phyloP scores from a whole-genome alignment of 2,888 invertebrate species.

The Unio delphinus region DNA sequence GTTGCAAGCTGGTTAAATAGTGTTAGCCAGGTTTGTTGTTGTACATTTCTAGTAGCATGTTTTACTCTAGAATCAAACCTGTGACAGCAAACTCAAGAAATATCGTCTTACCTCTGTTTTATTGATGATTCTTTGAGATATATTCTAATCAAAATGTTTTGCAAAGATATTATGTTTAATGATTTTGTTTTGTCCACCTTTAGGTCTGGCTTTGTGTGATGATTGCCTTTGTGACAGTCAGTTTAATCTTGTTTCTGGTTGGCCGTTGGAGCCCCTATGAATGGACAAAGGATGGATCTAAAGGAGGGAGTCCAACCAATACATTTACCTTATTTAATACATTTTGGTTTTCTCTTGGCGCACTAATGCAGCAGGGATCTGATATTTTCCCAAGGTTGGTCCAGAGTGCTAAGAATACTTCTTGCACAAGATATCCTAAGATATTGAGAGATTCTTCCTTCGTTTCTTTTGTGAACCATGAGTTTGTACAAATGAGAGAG shows the following conservation, averaged over 20 bases:
- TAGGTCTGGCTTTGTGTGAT: slow-evolving; percentile 89
- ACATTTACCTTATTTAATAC: slow-evolving; percentile 93
- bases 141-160: neutral
- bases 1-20: too few species aligned
- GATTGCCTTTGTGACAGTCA: slow-evolving; percentile 94
- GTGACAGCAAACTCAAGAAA: too few species aligned
- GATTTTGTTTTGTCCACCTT: neutral
- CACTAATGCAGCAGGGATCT: slow-evolving; percentile 98
- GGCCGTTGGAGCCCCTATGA: slow-evolving; percentile 97
- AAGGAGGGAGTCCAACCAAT: slow-evolving; percentile 49
- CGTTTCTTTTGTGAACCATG: too few species aligned
- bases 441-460: too few species aligned
- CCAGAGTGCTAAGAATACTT: neutral
- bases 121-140: too few species aligned
- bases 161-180: neutral
- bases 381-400: slow-evolving; percentile 92
- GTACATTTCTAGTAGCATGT: too few species aligned
- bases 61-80: too few species aligned
- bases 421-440: too few species aligned
- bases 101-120: too few species aligned
- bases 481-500: too few species aligned
- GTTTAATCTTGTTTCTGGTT: slow-evolving; percentile 96
- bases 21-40: too few species aligned
- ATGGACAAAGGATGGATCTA: slow-evolving; percentile 77
- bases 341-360: slow-evolving; percentile 96